These are phyloP conservation scores for Leptatherina wallacei DNA, from an alignment of 2,797 vertebrate species.

Conservation along the genomic window DNA sequence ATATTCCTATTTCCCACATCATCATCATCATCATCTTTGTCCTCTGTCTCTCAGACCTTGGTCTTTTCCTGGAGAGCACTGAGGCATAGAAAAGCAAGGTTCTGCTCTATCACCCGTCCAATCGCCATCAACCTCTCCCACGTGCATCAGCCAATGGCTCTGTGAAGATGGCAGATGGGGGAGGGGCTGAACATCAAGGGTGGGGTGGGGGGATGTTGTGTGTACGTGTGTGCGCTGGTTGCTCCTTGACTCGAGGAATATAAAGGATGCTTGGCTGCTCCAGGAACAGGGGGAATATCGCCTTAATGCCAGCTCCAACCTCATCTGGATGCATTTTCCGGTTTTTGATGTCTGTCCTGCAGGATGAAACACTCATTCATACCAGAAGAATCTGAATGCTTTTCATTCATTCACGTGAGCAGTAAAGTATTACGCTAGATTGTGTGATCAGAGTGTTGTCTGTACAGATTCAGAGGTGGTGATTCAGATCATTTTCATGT, in stretches of 20 bases:
- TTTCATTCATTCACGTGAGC: conserved; percentile 19
- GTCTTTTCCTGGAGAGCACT: conserved; percentile 70
- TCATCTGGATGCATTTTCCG: conserved; percentile 25
- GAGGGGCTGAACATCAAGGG: conserved; percentile 46
- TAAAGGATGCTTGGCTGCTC: conserved; percentile 72
- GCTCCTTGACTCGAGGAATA: conserved; percentile 63
- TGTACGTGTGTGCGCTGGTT: conserved; percentile 42
- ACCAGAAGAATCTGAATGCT: not conserved
- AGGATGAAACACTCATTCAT: conserved; percentile 16
- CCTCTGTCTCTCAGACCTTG: conserved; percentile 39
- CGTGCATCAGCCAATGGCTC: conserved; percentile 51
- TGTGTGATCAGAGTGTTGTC: conserved; percentile 1
- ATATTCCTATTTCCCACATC: conserved; percentile 45
- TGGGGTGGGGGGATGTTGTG: conserved; percentile 6
- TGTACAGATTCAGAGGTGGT: not conserved
- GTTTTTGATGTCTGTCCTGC: conserved; percentile 32
- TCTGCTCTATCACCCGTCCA: conserved; percentile 64
- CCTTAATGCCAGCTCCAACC: conserved; percentile 37
- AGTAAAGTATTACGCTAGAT: not conserved
- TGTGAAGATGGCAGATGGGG: conserved; percentile 19
- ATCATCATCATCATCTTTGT: conserved; percentile 57
- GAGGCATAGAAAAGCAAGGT: conserved; percentile 70
- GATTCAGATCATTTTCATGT: conserved; percentile 14
- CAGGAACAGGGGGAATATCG: conserved; percentile 50
- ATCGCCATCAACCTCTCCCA: conserved; percentile 59